Evolutionary conservation across 2,113 vertebrate species (phyloP).

Genomic region (Brachyhypopomus gauderio): DNA sequence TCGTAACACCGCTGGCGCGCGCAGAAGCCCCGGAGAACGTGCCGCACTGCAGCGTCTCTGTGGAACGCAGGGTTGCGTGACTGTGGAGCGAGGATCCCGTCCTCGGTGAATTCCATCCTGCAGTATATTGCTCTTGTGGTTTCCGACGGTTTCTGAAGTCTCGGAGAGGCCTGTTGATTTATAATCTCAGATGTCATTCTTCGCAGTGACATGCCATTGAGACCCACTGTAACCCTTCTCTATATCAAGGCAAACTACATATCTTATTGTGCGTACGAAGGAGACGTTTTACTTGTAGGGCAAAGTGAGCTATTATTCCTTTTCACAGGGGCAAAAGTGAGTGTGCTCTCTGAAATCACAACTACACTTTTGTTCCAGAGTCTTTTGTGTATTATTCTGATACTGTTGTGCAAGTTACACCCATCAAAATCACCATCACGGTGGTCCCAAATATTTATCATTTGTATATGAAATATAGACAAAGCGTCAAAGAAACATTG

Average conservation of each 20-base stretch:
- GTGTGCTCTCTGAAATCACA: background rate
- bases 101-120: conserved; percentile 72
- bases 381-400: background rate
- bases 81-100: conserved; percentile 70
- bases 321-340: background rate
- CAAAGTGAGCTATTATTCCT: background rate
- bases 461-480: background rate
- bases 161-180: conserved; percentile 63
- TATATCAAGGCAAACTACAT: conserved; percentile 34
- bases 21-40: conserved; percentile 33
- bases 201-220: conserved; percentile 53
- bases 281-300: background rate
- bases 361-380: background rate
- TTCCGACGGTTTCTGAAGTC: conserved; percentile 67
- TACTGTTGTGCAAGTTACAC: background rate
- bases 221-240: conserved; percentile 48
- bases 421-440: background rate
- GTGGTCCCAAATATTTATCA: background rate
- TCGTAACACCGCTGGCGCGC: conserved; percentile 17
- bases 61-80: conserved; percentile 69
- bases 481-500: background rate
- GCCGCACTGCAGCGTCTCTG: conserved; percentile 37
- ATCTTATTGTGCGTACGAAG: conserved; percentile 14
- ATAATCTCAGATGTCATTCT: conserved; percentile 63
- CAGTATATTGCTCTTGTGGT: conserved; percentile 71